Evolutionary conservation across 2,113 vertebrate genomes (phyloP), one percentile per base, ranked within the genome.

Genomic region (Sander vitreus): DNA sequence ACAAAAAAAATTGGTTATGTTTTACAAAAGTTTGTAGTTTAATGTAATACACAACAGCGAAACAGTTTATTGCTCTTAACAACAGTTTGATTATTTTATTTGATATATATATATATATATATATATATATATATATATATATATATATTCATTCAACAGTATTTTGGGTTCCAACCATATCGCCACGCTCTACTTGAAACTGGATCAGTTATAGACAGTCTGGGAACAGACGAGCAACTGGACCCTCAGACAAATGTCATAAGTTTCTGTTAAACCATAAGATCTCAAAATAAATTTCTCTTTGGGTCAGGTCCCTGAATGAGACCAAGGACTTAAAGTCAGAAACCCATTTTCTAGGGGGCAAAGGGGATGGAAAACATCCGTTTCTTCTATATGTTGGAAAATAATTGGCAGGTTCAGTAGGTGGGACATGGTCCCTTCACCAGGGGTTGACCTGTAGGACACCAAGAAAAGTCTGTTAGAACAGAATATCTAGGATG

Each of bases 361-460:
- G 51, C 19, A 84, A 65, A 88, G 72, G 51, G 73, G 71, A 88
- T 84, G 76, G 39, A 89, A 90, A 91, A 87, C 68, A 91, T 89
- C 87, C 73, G 36, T 73, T 62, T 69, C 76, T 84, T 36, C 14
- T 81, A 76, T 60, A 79, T 57, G 51, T 79, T 88, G 86, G 64
- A 83, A 94, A 94, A 85, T 75, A 87, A 91, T 89, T 80, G 89
- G 48, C 88, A 86, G 90, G 89, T 94, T 93, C 85, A 90, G 86
- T 85, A 85, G 90, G 85, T 83, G 76, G 81, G 85, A 87, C 79
- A 81, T 25, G 92, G 45, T 91, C 93, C 88, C 81, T 86, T 74
- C 80, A 89, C 80, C 86, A 89, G 83, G 60, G 73, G 85, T 66
- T 93, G 89, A 85, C 90, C 84, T 69, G 64, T 45, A 73, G 87